Evolutionary conservation across 2,797 vertebrate species (phyloP).

Genomic region (Nannoperca australis): DNA sequence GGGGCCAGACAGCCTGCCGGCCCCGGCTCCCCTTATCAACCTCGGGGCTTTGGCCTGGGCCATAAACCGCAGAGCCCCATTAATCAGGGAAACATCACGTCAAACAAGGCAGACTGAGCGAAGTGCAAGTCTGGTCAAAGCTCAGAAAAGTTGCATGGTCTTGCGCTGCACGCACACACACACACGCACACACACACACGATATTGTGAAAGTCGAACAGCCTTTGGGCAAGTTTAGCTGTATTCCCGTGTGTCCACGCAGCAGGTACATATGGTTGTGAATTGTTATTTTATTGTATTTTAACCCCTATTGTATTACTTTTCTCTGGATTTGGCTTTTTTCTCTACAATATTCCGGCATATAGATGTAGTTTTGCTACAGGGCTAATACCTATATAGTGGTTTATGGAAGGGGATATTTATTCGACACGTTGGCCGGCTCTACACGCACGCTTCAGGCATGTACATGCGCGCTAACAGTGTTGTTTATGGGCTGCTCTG

Average conservation of each 20-base stretch:
- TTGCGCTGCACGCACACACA: too few relatives aligned
- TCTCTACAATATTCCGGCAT: neutral
- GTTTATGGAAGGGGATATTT: constrained; percentile 3
- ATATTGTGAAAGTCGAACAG: neutral
- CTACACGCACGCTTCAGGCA: constrained; percentile 2
- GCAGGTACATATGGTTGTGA: neutral
- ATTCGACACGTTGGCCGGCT: neutral
- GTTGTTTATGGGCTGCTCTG: constrained; percentile 5
- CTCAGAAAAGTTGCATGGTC: constrained; percentile 13
- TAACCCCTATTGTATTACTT: neutral
- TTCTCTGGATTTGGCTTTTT: too few relatives aligned
- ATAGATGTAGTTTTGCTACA: neutral
- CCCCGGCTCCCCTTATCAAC: constrained; percentile 79
- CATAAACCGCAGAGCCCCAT: constrained; percentile 60
- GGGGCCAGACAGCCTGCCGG: constrained; percentile 71
- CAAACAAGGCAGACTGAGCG: constrained; percentile 55
- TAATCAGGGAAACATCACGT: constrained; percentile 66
- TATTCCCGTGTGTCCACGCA: neutral
- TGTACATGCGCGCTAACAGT: neutral
- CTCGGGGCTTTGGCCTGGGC: constrained; percentile 60
- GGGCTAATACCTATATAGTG: too few relatives aligned
- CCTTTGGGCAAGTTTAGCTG: constrained; percentile 12
- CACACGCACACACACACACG: too few relatives aligned
- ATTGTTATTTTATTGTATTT: constrained; percentile 20
- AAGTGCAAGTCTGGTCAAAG: constrained; percentile 53